phyloP scores from a whole-genome alignment of 2,113 vertebrate genomes.

The Strix uralensis region DNA sequence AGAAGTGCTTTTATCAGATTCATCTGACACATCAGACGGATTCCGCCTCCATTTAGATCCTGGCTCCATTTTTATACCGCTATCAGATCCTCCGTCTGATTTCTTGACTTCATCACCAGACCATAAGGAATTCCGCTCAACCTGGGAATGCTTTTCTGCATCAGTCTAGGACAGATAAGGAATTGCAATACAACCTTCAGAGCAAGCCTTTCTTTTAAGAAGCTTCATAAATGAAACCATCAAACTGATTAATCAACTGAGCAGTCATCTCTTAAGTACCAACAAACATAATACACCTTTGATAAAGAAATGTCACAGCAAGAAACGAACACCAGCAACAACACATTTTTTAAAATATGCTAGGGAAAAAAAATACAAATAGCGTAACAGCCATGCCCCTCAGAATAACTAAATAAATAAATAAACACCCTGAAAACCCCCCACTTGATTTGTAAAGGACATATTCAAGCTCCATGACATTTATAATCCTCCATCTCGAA shows the following conservation, averaged over 20 bases:
- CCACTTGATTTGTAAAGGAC: background rate
- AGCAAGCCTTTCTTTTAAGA: background rate
- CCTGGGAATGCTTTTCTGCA: slow-evolving; percentile 89
- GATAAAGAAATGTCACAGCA: background rate
- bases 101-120: slow-evolving; percentile 88
- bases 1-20: slow-evolving; percentile 91
- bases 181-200: background rate
- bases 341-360: background rate
- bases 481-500: background rate
- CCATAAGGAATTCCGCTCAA: slow-evolving; percentile 83
- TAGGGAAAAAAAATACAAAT: background rate
- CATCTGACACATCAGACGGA: slow-evolving; percentile 91
- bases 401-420: background rate
- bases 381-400: background rate
- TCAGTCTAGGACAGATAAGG: slow-evolving; percentile 83
- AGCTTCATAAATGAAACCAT: background rate
- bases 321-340: background rate
- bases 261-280: background rate
- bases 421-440: background rate
- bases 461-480: background rate
- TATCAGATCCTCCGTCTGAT: slow-evolving; percentile 88
- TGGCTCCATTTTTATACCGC: slow-evolving; percentile 83
- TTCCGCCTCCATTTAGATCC: slow-evolving; percentile 90
- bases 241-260: background rate
- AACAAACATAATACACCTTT: background rate